These are phyloP conservation scores for Orchestia grillus DNA, from an alignment of 1,140 invertebrate genomes.

Conservation along the genomic window DNA sequence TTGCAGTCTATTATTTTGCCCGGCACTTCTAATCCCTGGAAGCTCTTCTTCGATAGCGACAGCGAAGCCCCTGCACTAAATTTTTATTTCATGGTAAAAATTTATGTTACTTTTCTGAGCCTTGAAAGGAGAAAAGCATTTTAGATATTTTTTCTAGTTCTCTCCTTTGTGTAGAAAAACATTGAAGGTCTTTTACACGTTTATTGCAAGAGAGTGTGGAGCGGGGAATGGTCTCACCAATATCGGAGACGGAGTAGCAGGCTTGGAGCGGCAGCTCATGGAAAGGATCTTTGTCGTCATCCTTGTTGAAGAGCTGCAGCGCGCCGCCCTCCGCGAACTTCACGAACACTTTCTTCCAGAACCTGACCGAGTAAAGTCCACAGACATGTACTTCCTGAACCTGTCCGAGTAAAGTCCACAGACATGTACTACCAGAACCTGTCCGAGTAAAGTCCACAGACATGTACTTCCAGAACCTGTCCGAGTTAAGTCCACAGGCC, in stretches of 20 bases:
- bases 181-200: no score
- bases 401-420: constrained; percentile 71
- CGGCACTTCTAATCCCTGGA: no score
- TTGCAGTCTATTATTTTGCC: no score
- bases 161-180: no score
- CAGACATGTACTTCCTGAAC: constrained; percentile 73
- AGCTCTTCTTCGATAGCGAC: no score
- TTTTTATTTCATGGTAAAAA: no score
- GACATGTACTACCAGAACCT: constrained; percentile 76
- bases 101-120: no score
- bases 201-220: not conserved
- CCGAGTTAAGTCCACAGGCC: not conserved
- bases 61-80: no score
- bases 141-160: no score
- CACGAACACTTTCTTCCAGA: constrained; percentile 98
- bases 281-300: constrained; percentile 90
- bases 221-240: constrained; percentile 71
- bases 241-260: constrained; percentile 92
- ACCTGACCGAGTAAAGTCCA: constrained; percentile 74
- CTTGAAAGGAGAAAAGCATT: no score
- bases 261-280: constrained; percentile 93
- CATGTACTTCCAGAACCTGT: constrained; percentile 76
- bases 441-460: constrained; percentile 55
- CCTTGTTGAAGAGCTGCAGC: constrained; percentile 86
- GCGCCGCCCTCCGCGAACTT: constrained; percentile 86